Percentiles rank a stretch among this genome's conserved stretches.
phyloP scores from a whole-genome alignment of 1,140 invertebrate genomes.

The Belonocnema kinseyi region DNA sequence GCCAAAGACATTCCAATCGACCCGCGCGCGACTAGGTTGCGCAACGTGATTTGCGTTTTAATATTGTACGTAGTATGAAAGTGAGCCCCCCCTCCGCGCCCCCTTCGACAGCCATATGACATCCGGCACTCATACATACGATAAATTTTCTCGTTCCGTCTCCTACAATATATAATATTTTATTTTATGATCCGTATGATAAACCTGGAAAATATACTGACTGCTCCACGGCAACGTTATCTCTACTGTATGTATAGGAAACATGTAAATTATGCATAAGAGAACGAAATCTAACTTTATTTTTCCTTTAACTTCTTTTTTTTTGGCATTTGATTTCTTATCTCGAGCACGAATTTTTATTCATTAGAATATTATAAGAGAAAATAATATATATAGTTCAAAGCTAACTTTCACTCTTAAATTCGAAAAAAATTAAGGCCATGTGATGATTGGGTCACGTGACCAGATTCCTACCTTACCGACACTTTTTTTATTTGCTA shows the following conservation, averaged over 20 bases:
- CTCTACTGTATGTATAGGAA: neutral
- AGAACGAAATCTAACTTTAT: slow-evolving; percentile 15
- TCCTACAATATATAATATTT: slow-evolving; percentile 33
- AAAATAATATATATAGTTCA: no score
- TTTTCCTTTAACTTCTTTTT: neutral
- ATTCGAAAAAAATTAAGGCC: no score
- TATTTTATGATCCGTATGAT: slow-evolving; percentile 31
- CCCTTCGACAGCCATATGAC: slow-evolving; percentile 44
- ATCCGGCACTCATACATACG: slow-evolving; percentile 58
- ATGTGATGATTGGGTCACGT: no score
- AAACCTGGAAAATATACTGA: slow-evolving; percentile 26
- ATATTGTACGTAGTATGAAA: slow-evolving; percentile 62
- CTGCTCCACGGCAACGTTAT: neutral
- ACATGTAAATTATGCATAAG: slow-evolving; percentile 16
- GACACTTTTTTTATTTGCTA: no score
- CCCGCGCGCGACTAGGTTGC: slow-evolving; percentile 63
- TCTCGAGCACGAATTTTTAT: slow-evolving; percentile 28
- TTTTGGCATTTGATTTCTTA: slow-evolving; percentile 24
- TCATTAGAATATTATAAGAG: neutral
- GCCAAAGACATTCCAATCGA: slow-evolving; percentile 64
- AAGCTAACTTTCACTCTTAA: no score
- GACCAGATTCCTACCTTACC: no score
- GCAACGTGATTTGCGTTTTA: slow-evolving; percentile 74
- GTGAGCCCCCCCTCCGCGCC: slow-evolving; percentile 15
- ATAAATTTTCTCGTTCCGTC: slow-evolving; percentile 27